Percentiles rank a stretch among this genome's conserved stretches.
Conservation (phyloP, 2,888 invertebrate species). For the Dryococelus australis region DNA sequence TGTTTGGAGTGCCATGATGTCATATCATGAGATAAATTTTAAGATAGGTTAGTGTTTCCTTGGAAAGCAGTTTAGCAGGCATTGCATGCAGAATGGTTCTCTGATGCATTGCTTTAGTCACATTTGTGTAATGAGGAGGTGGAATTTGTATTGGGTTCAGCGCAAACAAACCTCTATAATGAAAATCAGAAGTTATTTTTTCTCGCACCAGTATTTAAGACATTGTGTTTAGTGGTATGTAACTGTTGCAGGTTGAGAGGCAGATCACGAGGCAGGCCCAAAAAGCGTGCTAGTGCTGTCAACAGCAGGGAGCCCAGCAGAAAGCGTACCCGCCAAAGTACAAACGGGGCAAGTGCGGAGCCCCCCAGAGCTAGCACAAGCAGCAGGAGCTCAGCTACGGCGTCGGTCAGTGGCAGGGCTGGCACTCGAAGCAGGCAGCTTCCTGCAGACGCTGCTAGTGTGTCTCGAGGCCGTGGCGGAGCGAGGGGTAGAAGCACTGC, state of each 20-base stretch:
- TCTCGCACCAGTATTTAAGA: too few relatives aligned
- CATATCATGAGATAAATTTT: too few relatives aligned
- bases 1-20: too few relatives aligned
- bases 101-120: too few relatives aligned
- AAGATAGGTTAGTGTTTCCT: too few relatives aligned
- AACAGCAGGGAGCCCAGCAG: conserved; percentile 28
- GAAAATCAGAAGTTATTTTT: too few relatives aligned
- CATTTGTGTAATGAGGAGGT: too few relatives aligned
- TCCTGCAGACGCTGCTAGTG: neutral
- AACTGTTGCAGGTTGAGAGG: conserved; percentile 33
- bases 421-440: neutral
- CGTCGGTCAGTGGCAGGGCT: neutral
- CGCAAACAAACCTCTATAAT: too few relatives aligned
- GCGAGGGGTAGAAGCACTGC: neutral
- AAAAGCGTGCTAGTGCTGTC: conserved; percentile 36
- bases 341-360: conserved; percentile 48
- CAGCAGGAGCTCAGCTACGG: neutral
- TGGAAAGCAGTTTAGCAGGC: too few relatives aligned
- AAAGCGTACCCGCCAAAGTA: conserved; percentile 32
- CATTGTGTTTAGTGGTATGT: too few relatives aligned
- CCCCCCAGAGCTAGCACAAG: neutral
- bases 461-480: neutral
- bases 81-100: too few relatives aligned
- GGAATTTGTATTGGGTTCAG: too few relatives aligned
- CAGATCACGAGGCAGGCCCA: conserved; percentile 36